Evolutionary conservation across 1,140 invertebrate genomes (phyloP), one percentile per base, ranked within the genome.

Genomic region (Schlechtendalia chinensis): DNA sequence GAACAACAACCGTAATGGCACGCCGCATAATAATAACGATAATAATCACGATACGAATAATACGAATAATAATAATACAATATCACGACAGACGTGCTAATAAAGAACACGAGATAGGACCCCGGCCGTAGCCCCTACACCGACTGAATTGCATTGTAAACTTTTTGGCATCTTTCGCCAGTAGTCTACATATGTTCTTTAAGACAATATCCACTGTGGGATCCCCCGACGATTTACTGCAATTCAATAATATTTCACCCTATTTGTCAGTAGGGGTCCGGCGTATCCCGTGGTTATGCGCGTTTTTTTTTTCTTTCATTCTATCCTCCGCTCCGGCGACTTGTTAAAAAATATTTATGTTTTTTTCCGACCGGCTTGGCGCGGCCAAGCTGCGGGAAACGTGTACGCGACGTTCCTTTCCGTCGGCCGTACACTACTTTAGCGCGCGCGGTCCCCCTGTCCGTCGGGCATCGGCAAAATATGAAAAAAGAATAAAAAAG

Each of bases 281-380:
- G 50, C 22, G 63, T 63, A 61, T 63, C 75, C 56, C 56, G 75
- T 19, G 58, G 75, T 50, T 69, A 69, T 69, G 53, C 59, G 56
- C 59, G 72, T 79, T 58, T 79, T 59, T 79, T 59, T 45, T 75
- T 12, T 79, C 39, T 79, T 59, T 79, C 45, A 22, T 74, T n/a
- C 22, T 24, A 16, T 27, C 27, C 22, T 56, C 14, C 27, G 75
- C 32, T n/a, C n/a, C 75, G 75, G 58, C 75, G 75, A 79, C 75
- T 79, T 79, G 75, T 79, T 79, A 79, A 79, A 79, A 79, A 79
- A 79, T 79, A 79, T 79, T 79, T 79, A 79, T 79, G 75, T 47
- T 79, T 79, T 75, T 79, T 79, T 79, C 75, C 75, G 75, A 79
- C 75, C 75, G 29, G 63, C 75, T 79, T 79, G 75, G 75, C 75